These are phyloP conservation scores for Aurelia sp. DNA, from an alignment of 30 jellyfish, hydroid and myxozoan species.

Conservation along the genomic window DNA sequence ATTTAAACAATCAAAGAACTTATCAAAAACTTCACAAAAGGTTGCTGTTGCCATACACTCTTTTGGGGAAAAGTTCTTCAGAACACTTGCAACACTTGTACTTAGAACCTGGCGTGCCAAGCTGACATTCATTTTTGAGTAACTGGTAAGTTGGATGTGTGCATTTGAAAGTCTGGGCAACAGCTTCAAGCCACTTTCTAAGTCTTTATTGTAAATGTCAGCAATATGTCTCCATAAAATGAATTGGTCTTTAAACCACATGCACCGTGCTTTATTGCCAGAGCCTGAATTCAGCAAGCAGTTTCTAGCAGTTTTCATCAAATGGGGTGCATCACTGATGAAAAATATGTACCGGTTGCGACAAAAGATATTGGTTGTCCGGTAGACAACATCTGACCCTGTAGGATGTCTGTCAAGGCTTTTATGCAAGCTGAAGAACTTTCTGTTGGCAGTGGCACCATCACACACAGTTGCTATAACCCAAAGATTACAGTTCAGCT, in stretches of 20 bases:
- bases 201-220: slow-evolving; percentile 49
- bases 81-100: slow-evolving; percentile 53
- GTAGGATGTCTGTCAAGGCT: slow-evolving; percentile 25
- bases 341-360: slow-evolving; percentile 32
- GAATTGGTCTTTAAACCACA: slow-evolving; percentile 70
- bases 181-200: slow-evolving; percentile 67
- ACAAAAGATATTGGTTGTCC: slow-evolving; percentile 21
- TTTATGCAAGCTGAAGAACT: slow-evolving; percentile 13
- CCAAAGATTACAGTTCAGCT: slow-evolving; percentile 19
- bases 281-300: slow-evolving; percentile 52
- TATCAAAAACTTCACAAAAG: slow-evolving; percentile 68
- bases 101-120: slow-evolving; percentile 78
- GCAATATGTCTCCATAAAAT: slow-evolving; percentile 68
- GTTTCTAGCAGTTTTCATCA: slow-evolving; percentile 38
- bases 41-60: slow-evolving; percentile 69
- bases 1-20: slow-evolving; percentile 45
- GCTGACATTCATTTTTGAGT: slow-evolving; percentile 66
- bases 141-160: slow-evolving; percentile 58
- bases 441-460: slow-evolving; percentile 35
- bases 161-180: slow-evolving; percentile 57
- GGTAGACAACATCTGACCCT: slow-evolving; percentile 32
- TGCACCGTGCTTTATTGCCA: slow-evolving; percentile 44
- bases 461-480: slow-evolving; percentile 27
- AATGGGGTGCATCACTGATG: slow-evolving; percentile 45
- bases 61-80: slow-evolving; percentile 65